phyloP scores from a whole-genome alignment of 2,888 invertebrate genomes.

The Icerya purchasi region DNA sequence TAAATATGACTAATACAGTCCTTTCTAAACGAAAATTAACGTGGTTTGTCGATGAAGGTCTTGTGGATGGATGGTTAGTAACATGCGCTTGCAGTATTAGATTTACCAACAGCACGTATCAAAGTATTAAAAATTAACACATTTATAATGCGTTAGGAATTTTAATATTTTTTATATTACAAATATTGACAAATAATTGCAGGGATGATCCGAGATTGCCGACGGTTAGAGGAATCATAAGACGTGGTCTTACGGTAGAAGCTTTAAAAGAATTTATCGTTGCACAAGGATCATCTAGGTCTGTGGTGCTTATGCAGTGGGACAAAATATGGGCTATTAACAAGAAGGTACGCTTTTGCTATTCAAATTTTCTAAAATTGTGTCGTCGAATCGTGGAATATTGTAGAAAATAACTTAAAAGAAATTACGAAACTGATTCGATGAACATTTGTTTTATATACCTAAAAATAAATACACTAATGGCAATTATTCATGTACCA shows the following conservation, averaged over 20 bases:
- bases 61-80: slow-evolving; percentile 84
- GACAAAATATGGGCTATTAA: slow-evolving; percentile 99
- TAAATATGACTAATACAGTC: slow-evolving; percentile 97
- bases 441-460: too few species aligned
- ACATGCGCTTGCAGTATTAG: too few species aligned
- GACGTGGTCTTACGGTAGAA: slow-evolving; percentile 93
- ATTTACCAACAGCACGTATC: too few species aligned
- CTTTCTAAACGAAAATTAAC: slow-evolving; percentile 91
- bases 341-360: slow-evolving; percentile 88
- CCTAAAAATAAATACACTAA: too few species aligned
- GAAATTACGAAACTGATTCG: too few species aligned
- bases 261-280: slow-evolving; percentile 90
- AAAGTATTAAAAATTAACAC: neutral
- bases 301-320: slow-evolving; percentile 99
- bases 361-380: too few species aligned
- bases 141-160: neutral
- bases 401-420: too few species aligned
- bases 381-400: too few species aligned
- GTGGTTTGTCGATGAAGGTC: slow-evolving; percentile 86
- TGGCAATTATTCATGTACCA: too few species aligned
- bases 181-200: too few species aligned
- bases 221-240: slow-evolving; percentile 85
- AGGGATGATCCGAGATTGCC: slow-evolving; percentile 98
- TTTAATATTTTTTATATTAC: neutral
- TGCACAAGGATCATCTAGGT: slow-evolving; percentile 90